These are phyloP conservation scores for Epinephelus malabaricus DNA, from an alignment of 2,797 vertebrate genomes.

Conservation along the genomic window DNA sequence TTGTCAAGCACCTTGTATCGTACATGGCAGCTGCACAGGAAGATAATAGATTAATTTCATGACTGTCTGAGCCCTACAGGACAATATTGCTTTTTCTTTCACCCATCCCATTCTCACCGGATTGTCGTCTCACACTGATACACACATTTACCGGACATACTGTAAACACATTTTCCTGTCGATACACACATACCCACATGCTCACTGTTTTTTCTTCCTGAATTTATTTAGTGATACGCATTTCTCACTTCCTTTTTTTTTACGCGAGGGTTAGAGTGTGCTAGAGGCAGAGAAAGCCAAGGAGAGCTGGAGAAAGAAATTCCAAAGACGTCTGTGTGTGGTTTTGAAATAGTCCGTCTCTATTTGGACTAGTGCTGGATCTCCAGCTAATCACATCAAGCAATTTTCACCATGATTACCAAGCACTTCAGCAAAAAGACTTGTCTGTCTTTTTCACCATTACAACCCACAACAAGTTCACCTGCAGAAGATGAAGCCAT, in stretches of 20 bases:
- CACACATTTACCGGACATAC: conserved; percentile 60
- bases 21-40: conserved; percentile 84
- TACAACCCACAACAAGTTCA: conserved; percentile 29
- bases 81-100: conserved; percentile 84
- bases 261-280: conserved; percentile 36
- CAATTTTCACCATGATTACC: conserved; percentile 58
- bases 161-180: conserved; percentile 54
- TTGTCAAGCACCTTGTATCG: conserved; percentile 85
- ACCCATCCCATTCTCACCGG: conserved; percentile 59
- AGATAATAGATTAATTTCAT: conserved; percentile 91
- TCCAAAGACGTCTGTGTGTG: conserved; percentile 21
- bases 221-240: conserved; percentile 48
- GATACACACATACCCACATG: conserved; percentile 43
- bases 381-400: conserved; percentile 37
- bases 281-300: conserved; percentile 41
- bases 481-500: conserved; percentile 31
- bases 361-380: conserved; percentile 30
- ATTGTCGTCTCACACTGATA: conserved; percentile 70
- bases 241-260: conserved; percentile 12
- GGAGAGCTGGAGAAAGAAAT: conserved; percentile 43
- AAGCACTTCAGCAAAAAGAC: conserved; percentile 26
- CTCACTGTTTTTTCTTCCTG: conserved; percentile 22
- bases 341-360: conserved; percentile 41
- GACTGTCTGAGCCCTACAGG: conserved; percentile 85
- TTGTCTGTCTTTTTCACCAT: conserved; percentile 12